A percentile compares a stretch with the other conserved stretches of the same genome.
Evolutionary conservation across 2,888 invertebrate genomes (phyloP).

Genomic region (Dioctria rufipes): DNA sequence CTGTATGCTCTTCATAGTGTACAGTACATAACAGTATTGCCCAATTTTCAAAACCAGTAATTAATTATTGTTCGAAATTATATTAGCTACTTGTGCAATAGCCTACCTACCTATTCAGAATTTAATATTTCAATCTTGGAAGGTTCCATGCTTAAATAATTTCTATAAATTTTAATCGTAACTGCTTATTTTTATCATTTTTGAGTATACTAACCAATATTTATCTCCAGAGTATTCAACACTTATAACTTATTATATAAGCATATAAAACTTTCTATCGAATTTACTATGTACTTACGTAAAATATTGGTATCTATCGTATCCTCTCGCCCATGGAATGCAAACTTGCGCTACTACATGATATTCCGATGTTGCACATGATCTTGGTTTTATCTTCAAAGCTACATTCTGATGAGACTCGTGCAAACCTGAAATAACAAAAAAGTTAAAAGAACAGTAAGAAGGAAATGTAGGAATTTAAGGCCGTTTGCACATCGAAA

Average conservation of each 20-base stretch:
- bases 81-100: no score
- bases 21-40: no score
- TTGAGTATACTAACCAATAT: no score
- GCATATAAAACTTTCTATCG: background rate
- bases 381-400: constrained; percentile 75
- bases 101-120: no score
- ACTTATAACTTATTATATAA: constrained; percentile 37
- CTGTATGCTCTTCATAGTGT: no score
- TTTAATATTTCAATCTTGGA: no score
- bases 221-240: constrained; percentile 16
- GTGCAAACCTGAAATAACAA: constrained; percentile 69
- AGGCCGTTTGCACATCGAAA: no score
- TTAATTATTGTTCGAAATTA: no score
- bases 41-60: no score
- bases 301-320: constrained; percentile 75
- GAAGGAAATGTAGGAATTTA: constrained; percentile 4
- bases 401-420: constrained; percentile 76
- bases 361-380: constrained; percentile 71
- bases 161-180: no score
- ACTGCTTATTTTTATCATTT: no score
- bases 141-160: no score
- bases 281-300: constrained; percentile 70
- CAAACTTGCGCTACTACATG: constrained; percentile 77
- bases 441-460: constrained; percentile 8
- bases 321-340: constrained; percentile 79